Conservation (phyloP, 2,888 invertebrate species). For the Itoplectis maculator region DNA sequence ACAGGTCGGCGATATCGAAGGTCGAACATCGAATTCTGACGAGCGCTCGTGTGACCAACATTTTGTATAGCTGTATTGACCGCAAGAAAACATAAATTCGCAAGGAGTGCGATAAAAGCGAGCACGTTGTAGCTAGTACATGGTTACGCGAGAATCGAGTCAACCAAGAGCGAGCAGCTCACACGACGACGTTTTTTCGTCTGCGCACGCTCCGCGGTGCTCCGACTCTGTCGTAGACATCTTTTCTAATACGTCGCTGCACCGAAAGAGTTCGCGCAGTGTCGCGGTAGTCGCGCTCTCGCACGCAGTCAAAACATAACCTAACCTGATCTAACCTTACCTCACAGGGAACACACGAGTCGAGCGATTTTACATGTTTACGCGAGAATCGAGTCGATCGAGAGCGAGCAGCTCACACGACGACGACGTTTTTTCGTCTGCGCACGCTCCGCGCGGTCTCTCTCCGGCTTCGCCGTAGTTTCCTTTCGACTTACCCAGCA, state of each 20-base stretch:
- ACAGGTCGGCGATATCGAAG: no score
- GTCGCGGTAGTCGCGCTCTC: not conserved
- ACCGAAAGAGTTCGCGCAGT: not conserved
- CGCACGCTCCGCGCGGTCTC: not conserved
- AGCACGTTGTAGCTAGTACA: no score
- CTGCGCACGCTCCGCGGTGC: not conserved
- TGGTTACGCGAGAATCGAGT: not conserved
- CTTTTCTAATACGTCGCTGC: no score
- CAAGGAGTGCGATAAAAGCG: no score
- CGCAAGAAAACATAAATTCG: no score
- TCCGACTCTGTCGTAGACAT: not conserved
- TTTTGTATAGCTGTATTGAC: no score
- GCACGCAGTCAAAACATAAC: slow-evolving; percentile 1
- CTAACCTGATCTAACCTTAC: not conserved
- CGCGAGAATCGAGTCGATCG: not conserved
- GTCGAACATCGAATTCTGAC: no score
- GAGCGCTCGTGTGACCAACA: no score
- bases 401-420: slow-evolving; percentile 7
- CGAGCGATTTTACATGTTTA: slow-evolving; percentile 30
- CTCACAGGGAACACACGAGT: slow-evolving; percentile 5
- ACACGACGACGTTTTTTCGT: not conserved
- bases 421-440: not conserved
- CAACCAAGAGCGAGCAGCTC: not conserved
- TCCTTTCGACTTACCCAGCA: slow-evolving; percentile 6
- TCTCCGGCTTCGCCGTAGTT: not conserved